Percentiles rank a stretch among this genome's conserved stretches.
Evolutionary conservation across 1,140 invertebrate genomes (phyloP).

Genomic region (Drosophila novamexicana): DNA sequence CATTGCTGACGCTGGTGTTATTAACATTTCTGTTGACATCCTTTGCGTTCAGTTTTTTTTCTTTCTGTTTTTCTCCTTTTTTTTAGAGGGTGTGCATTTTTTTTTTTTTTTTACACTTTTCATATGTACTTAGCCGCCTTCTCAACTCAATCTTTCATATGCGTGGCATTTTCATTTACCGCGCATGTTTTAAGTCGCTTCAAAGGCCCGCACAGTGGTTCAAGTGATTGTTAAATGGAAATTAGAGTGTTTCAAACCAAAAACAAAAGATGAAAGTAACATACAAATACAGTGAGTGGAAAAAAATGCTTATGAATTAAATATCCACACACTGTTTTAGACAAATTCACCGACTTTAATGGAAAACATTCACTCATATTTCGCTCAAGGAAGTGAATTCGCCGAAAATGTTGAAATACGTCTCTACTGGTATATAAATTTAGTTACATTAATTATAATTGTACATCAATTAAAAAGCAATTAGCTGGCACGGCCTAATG

Average conservation of each 20-base stretch:
- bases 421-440: background rate
- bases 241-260: background rate
- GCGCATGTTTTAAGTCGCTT: constrained; percentile 28
- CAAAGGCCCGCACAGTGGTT: constrained; percentile 7
- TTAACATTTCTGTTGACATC: constrained; percentile 78
- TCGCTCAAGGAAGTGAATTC: too few relatives aligned
- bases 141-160: constrained; percentile 64
- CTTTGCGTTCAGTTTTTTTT: constrained; percentile 40
- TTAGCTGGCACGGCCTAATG: background rate
- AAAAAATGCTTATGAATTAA: too few relatives aligned
- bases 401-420: too few relatives aligned
- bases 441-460: too few relatives aligned
- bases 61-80: constrained; percentile 14
- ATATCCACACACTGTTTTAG: too few relatives aligned
- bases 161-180: constrained; percentile 64
- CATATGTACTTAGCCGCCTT: constrained; percentile 52
- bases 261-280: background rate
- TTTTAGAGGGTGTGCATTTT: constrained; percentile 22
- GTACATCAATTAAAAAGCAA: constrained; percentile 8
- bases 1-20: constrained; percentile 56
- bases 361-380: too few relatives aligned
- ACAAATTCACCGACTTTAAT: too few relatives aligned
- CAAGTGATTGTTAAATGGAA: constrained; percentile 3
- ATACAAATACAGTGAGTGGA: too few relatives aligned
- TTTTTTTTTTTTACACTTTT: constrained; percentile 31